Evolutionary conservation across 30 jellyfish, hydroid and myxozoan species (phyloP), one percentile per base, ranked within the genome.

Genomic region (Nemopilema nomurai): DNA sequence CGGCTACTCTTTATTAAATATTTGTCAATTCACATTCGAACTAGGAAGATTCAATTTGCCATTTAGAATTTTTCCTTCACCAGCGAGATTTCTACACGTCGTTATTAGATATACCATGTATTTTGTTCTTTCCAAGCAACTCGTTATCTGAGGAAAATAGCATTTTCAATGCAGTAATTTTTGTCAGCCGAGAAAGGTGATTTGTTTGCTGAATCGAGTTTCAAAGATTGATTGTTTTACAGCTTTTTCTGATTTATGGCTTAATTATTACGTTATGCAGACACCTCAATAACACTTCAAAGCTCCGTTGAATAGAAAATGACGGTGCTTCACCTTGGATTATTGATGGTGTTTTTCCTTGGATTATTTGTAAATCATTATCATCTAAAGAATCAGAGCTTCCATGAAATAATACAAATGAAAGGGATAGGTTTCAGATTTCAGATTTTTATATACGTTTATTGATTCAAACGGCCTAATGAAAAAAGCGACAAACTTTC

Each of bases 1-100:
- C 13, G 57, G 63, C 81, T 71, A 30, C 49, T 30, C 65, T 29
- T 71, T 71, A 71, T 26, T 8, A 57, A 71, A 71, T 71, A 8
- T 71, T 71, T 71, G 64, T 26, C 81, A 71, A 30, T 71, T 71
- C 81, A 71, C 81, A 8, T 71, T 26, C 57, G 9, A 41, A 13
- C 57, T 3, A 41, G 57, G 13, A 41, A 41, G 57, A 41, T 41
- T 41, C 57, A 41, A 41, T 41, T 41, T 3, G 13, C 57, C 57
- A 41, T 41, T 41, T 41, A 41, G 57, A 41, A 41, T 41, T 41
- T 41, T 41, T 41, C 13, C 57, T 41, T 41, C 57, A 41, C 57
- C 57, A 41, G 57, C 13, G 13, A 41, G 9, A 41, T 13, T 41
- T 41, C 57, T 41, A 41, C 57, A 41, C 57, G 6, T 41, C 57